Evolutionary conservation across 2,888 invertebrate genomes (phyloP), one percentile per base, ranked within the genome.

Genomic region (Drosophila melanosoma): DNA sequence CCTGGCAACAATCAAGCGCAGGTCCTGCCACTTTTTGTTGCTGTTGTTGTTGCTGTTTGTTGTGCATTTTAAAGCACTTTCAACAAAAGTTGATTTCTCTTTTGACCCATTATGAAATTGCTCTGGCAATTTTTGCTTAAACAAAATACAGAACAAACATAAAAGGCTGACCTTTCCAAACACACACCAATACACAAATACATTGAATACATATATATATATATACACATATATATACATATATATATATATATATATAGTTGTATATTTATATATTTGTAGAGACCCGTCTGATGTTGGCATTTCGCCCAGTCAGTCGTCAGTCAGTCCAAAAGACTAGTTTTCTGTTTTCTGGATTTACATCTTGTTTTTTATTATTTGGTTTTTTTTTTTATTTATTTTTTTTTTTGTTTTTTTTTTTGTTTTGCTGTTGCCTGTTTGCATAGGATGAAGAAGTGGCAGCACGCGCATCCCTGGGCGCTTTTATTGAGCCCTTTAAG

Each of bases 101-200:
- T 88, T 89, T 89, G 88, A 86, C 88, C 88, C 88, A 88, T 88
- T 88, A 89, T 83, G 84, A 88, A 87, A 88, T 88, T 87, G 88
- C 88, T 86, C 80, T 76, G 82, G 88, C 82, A 84, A 87, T 82
- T 88, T 86, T 87, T 82, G 89, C 84, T 87, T 85, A 85, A 87
- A 85, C 87, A 87, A 89, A 85, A 87, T 85, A 87, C 86, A 81
- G 87, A 86, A 88, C 78, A 88, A 87, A 87, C 84, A 82, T 80
- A 78, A 83, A 87, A 84, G 74, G 81, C 76, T 81, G 86, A 87
- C 87, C 87, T 83, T 87, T 87, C 68, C 45, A 52, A 69, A 74
- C 49, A 74, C 26, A 69, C 49, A 64, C 20, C 33, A 26, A 42
- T 17, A 62, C 38, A 59, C 45, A 67, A 32, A 53, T 32, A 51